Percentiles rank a stretch among this genome's conserved stretches.
Conservation (phyloP, 2,888 invertebrate species). For the Drosophila vallismaia region DNA sequence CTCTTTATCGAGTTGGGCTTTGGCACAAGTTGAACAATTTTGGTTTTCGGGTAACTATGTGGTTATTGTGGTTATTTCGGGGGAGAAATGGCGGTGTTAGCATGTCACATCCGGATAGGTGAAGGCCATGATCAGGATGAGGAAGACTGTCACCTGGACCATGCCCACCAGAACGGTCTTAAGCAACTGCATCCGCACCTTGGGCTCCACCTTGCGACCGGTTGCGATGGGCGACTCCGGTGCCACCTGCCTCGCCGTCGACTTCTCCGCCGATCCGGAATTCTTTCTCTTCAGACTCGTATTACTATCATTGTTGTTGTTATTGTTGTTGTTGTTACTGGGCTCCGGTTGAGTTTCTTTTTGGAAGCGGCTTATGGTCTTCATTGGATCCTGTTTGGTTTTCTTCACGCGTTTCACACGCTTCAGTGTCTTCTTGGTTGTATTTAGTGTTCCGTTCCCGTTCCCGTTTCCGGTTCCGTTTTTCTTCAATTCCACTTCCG, state of each 20-base stretch:
- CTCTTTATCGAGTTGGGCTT: neutral
- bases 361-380: neutral
- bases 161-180: slow-evolving; percentile 72
- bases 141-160: slow-evolving; percentile 72
- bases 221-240: slow-evolving; percentile 6
- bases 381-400: neutral
- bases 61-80: neutral
- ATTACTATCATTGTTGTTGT: neutral
- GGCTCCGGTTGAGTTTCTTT: neutral
- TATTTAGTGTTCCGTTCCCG: no score
- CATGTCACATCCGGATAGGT: slow-evolving; percentile 74
- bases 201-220: slow-evolving; percentile 26
- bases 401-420: neutral
- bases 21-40: slow-evolving; percentile 5
- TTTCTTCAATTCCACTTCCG: neutral
- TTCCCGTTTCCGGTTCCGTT: neutral
- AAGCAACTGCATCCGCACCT: slow-evolving; percentile 45
- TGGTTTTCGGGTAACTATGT: neutral
- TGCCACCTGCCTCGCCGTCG: neutral
- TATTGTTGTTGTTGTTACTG: neutral
- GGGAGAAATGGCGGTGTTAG: neutral
- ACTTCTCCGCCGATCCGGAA: neutral
- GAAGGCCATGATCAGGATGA: slow-evolving; percentile 77
- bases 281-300: neutral
- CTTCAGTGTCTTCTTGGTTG: neutral